Evolutionary conservation across 2,113 vertebrate genomes (phyloP).

Genomic region (Chauna torquata): DNA sequence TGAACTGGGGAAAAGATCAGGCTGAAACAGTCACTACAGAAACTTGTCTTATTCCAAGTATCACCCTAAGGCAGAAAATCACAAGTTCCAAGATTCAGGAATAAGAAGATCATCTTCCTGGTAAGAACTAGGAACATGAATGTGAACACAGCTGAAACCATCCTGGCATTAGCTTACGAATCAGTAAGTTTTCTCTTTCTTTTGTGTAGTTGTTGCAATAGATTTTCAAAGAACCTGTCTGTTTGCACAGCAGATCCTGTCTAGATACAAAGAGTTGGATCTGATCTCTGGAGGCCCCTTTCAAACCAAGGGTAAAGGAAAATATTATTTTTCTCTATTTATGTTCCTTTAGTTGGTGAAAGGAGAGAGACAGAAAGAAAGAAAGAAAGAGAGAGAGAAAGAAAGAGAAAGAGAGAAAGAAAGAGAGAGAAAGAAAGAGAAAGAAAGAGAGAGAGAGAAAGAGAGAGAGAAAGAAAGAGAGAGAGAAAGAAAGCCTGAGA

Average conservation of each 20-base stretch:
- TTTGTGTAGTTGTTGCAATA: neutral
- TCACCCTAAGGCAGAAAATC: neutral
- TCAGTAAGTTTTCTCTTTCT: neutral
- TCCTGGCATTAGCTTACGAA: neutral
- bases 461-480: neutral
- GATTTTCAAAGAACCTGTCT: neutral
- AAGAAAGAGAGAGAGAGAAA: accelerated
- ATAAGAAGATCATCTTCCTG: neutral
- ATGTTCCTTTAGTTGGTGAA: neutral
- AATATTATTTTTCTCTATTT: neutral
- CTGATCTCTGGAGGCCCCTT: neutral
- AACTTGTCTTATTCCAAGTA: neutral
- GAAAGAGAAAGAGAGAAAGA: accelerated
- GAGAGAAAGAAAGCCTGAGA: neutral
- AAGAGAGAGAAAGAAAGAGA: neutral
- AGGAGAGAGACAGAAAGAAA: neutral
- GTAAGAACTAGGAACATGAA: neutral
- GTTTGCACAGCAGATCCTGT: conserved; percentile 18
- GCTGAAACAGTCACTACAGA: neutral
- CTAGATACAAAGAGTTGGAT: neutral
- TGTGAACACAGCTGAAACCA: neutral
- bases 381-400: neutral
- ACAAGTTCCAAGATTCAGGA: neutral
- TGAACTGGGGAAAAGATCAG: neutral
- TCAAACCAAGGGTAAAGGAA: neutral